phyloP scores from a whole-genome alignment of 2,113 vertebrate genomes.

The Poecilia latipinna region DNA sequence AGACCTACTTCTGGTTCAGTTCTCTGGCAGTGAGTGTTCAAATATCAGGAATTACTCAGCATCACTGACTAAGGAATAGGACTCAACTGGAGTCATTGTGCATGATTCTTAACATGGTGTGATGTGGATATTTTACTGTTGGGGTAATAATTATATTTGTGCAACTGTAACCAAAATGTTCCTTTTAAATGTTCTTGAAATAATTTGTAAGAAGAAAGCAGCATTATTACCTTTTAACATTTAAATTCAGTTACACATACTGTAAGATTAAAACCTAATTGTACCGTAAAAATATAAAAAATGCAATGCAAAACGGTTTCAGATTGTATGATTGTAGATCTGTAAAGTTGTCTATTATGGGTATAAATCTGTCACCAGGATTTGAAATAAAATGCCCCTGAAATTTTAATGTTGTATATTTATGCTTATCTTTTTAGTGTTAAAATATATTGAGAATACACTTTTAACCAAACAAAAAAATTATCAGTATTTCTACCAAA shows the following conservation, averaged over 20 bases:
- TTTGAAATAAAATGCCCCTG: too few relatives aligned
- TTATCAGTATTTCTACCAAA: background rate
- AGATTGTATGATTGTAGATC: background rate
- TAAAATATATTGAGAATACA: too few relatives aligned
- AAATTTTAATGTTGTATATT: too few relatives aligned
- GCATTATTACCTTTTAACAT: background rate
- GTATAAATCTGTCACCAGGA: too few relatives aligned
- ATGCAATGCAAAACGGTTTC: background rate
- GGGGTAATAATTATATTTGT: conserved; percentile 6
- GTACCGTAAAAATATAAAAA: background rate
- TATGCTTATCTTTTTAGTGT: too few relatives aligned
- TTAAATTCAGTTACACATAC: background rate
- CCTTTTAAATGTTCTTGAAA: background rate
- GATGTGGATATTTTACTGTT: conserved; percentile 2
- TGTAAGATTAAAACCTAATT: background rate
- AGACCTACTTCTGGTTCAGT: conserved; percentile 11
- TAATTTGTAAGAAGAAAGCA: background rate
- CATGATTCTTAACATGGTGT: background rate
- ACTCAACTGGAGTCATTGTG: background rate
- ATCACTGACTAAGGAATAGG: background rate
- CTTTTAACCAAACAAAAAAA: too few relatives aligned
- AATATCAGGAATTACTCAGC: conserved; percentile 12
- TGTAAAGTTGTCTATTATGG: background rate
- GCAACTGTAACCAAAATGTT: conserved; percentile 18
- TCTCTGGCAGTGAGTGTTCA: conserved; percentile 16